These are phyloP conservation scores for Panopea generosa DNA, from an alignment of 2,888 invertebrate genomes.

Conservation along the genomic window DNA sequence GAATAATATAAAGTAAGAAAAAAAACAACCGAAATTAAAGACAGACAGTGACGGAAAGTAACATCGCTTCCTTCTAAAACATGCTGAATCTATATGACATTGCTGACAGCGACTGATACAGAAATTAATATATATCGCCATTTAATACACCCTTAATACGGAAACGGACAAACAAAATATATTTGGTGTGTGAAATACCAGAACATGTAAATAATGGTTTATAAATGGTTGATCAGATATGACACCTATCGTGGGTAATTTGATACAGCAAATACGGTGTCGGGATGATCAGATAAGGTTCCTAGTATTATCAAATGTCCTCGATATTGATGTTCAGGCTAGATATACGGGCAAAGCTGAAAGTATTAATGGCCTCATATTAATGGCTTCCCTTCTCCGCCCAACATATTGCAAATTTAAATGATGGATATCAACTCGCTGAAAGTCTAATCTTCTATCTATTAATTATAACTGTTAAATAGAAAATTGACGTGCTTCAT, in stretches of 20 bases:
- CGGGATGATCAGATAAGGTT: constrained; percentile 46
- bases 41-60: too few species aligned
- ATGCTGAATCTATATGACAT: constrained; percentile 11
- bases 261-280: constrained; percentile 41
- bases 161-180: constrained; percentile 20
- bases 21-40: too few species aligned
- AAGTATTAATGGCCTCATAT: constrained; percentile 10
- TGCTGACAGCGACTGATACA: constrained; percentile 22
- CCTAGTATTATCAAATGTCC: constrained; percentile 34
- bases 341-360: constrained; percentile 20
- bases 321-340: constrained; percentile 37
- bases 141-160: constrained; percentile 26
- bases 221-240: constrained; percentile 46
- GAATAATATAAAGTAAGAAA: too few species aligned
- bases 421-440: not conserved
- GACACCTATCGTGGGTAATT: constrained; percentile 34
- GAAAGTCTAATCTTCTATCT: not conserved
- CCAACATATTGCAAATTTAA: not conserved
- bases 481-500: too few species aligned
- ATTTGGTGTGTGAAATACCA: constrained; percentile 24
- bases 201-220: constrained; percentile 39
- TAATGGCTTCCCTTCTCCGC: constrained; percentile 4
- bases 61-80: too few species aligned
- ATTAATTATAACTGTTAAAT: too few species aligned
- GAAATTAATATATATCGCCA: constrained; percentile 33